phyloP scores from a whole-genome alignment of 1,140 invertebrate species.

The Zaprionus tsacasi region DNA sequence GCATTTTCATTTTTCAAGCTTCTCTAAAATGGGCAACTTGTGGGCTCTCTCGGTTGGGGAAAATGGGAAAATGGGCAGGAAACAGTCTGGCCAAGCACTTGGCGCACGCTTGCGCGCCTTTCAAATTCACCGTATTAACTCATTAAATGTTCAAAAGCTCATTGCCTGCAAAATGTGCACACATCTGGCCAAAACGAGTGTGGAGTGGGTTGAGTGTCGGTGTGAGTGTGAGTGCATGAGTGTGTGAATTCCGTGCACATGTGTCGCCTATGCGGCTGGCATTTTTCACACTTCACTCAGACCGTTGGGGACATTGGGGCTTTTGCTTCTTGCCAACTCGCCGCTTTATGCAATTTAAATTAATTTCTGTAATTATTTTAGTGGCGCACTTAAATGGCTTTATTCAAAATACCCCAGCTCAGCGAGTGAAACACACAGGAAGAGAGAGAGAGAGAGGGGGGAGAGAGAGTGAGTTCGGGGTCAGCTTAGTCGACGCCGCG shows the following conservation, averaged over 20 bases:
- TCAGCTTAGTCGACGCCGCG: constrained; percentile 42
- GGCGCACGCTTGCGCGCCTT: constrained; percentile 74
- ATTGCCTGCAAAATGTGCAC: constrained; percentile 80
- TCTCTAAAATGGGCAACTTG: constrained; percentile 46
- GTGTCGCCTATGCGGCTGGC: constrained; percentile 42
- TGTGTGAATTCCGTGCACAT: constrained; percentile 67
- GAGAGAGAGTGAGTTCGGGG: not conserved
- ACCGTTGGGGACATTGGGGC: constrained; percentile 10
- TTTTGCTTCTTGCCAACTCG: constrained; percentile 36
- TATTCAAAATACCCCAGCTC: constrained; percentile 45
- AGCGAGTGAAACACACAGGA: not conserved
- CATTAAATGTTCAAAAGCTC: constrained; percentile 79
- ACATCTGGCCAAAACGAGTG: constrained; percentile 43
- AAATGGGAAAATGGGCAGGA: constrained; percentile 41
- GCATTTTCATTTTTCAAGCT: constrained; percentile 61
- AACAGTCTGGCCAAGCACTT: constrained; percentile 59
- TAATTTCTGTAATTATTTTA: constrained; percentile 79
- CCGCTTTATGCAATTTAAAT: constrained; percentile 76
- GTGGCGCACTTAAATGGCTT: constrained; percentile 62
- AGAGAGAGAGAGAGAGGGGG: not conserved
- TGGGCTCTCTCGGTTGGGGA: constrained; percentile 7
- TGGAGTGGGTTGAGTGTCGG: constrained; percentile 8
- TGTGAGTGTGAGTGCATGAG: constrained; percentile 22
- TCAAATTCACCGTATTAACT: constrained; percentile 79
- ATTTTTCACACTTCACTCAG: constrained; percentile 47